These are phyloP conservation scores for Thomomys bottae DNA, from an alignment of 2,113 vertebrate genomes.

Conservation along the genomic window DNA sequence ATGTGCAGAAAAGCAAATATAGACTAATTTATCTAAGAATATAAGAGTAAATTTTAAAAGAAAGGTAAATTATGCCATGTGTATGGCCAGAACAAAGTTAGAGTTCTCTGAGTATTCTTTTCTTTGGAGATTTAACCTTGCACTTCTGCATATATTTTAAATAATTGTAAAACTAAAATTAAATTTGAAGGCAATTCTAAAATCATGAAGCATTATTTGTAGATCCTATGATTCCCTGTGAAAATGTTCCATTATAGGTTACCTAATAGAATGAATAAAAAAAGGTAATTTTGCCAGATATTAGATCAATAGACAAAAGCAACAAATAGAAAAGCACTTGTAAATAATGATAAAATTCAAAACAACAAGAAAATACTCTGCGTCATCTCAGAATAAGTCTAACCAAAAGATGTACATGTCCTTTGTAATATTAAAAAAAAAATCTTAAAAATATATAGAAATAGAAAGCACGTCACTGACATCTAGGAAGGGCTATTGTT, in stretches of 20 bases:
- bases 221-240: background rate
- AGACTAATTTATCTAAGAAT: background rate
- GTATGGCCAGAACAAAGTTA: background rate
- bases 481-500: background rate
- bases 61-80: background rate
- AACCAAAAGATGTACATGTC: background rate
- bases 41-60: background rate
- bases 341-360: background rate
- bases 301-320: background rate
- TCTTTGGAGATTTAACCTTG: background rate
- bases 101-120: background rate
- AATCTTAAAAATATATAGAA: background rate
- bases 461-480: background rate
- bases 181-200: conserved; percentile 18
- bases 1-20: background rate
- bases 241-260: background rate
- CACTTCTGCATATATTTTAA: background rate
- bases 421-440: conserved; percentile 1
- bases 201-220: background rate
- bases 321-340: background rate
- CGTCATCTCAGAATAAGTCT: background rate
- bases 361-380: background rate
- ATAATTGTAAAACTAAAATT: conserved; percentile 30
- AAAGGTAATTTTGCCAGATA: background rate
- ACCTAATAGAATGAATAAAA: background rate